Base-by-base conservation (phyloP, 2,888 invertebrate species). In the Helleia helle region DNA sequence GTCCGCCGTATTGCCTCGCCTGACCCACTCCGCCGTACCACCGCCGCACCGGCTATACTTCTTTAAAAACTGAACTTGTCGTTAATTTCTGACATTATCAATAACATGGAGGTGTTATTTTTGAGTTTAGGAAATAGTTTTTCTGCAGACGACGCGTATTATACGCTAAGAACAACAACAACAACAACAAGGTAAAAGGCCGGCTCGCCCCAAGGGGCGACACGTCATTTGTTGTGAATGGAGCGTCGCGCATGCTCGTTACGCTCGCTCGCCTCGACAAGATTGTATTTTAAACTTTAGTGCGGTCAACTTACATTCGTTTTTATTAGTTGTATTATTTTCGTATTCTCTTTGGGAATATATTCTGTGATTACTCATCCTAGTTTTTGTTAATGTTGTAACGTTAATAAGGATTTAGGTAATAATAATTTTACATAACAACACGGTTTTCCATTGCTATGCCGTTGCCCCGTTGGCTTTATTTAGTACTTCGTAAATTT, bases 1-100 rank as follows among this genome's bases (percentile, higher is more conserved):
- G 85, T 86, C 86, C 86, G 75, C 73, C 64, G 73, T 71, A 71
- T 71, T 68, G 74, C 58, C 59, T 54, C 52, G 62, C 73, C 73
- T 79, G 79, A 79, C 77, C 75, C 80, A 81, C 71, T 81, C 74
- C 70, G 72, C 73, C 62, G 31, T 31, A 17, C 17, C 18, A 17
- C 17, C 18, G 11, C 17, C 4, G 46, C 43, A 42, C 43, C 43
- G 49, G 47, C 47, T 50, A 47, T 44, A 40, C 43, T 14, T 42
- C 39, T 15, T 38, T 30, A 37, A 24, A 18, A 42, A 42, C 44
- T 43, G 42, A 46, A 40, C 36, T 11, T 22, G 8, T 34, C 7
- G 7, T 4, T 8, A 4, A 8, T 4, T 12, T 12, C 18, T 18
- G 18, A 18, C 18, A 18, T 22, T 4, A 22, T 22, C 7, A 3